Evolutionary conservation across 2,888 invertebrate species (phyloP), one percentile per base, ranked within the genome.

Genomic region (Pyrgus malvae): DNA sequence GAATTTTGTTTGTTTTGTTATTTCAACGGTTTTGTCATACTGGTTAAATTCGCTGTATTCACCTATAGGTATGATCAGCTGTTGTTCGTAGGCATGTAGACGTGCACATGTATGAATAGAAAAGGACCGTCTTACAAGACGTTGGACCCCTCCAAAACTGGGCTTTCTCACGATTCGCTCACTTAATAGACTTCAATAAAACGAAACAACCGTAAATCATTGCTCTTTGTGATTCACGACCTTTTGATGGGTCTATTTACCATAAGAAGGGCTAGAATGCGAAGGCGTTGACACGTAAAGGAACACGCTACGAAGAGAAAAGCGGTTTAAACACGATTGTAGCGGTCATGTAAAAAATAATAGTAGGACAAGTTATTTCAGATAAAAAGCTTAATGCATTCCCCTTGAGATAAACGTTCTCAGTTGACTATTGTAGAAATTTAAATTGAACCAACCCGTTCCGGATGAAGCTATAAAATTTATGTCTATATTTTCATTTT

Each of bases 251-350:
- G 60, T 65, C 74, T 81, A 73, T 82, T 85, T 86, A 83, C 66
- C 80, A 85, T 87, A 79, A 78, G 74, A 86, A 87, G 77, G 84
- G 84, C 83, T 88, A 87, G 86, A 84, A 62, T 79, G 81, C 76
- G 86, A 86, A 87, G 88, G 89, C 88, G 89, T 89, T 80, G 89
- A 88, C 83, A 82, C 66, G 74, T 76, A 73, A 75, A 80, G 68
- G 78, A 80, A 85, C 86, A 78, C 70, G 83, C 84, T 83, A 64
- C 58, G 66, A 69, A 60, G 62, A 64, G 59, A 61, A 60, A 38
- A 45, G 54, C 53, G 57, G 63, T 56, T 57, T 56, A 53, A 55
- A 40, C 11, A 33, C 48, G 59, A 55, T 55, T 53, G 37, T 48
- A 38, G 37, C 37, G 1, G 11, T 59, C 50, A 45, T 35, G 50